Conservation (phyloP, 53 echinoderm and acorn worm genomes). For the Astropecten irregularis region DNA sequence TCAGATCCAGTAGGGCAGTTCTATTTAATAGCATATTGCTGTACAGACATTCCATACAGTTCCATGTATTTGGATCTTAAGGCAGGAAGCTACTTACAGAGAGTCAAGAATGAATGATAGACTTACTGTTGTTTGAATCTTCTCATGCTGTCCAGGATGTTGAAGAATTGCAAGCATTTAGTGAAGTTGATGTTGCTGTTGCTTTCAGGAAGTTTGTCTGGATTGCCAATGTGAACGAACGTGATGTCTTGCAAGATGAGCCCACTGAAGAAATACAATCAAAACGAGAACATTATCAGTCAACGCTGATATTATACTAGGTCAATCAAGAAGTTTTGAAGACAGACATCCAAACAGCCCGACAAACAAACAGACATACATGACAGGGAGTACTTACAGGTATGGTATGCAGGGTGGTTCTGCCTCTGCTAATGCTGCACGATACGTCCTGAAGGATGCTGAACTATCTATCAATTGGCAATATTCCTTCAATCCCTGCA, state of each 20-base stretch:
- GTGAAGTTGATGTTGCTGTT: slow-evolving; percentile 88
- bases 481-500: slow-evolving; percentile 87
- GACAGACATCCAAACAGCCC: too few species aligned
- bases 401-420: slow-evolving; percentile 97
- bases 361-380: not conserved
- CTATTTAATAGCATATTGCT: too few species aligned
- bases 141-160: slow-evolving; percentile 95
- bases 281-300: too few species aligned
- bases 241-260: slow-evolving; percentile 98
- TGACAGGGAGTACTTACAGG: slow-evolving; percentile 78
- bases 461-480: slow-evolving; percentile 93
- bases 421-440: slow-evolving; percentile 92
- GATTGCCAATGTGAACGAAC: slow-evolving; percentile 97
- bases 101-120: too few species aligned
- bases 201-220: slow-evolving; percentile 72
- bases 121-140: slow-evolving; percentile 99
- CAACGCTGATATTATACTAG: too few species aligned
- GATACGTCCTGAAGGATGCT: slow-evolving; percentile 89
- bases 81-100: too few species aligned
- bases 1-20: too few species aligned
- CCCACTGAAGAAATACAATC: slow-evolving; percentile 62
- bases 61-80: too few species aligned
- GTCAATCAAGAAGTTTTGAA: too few species aligned
- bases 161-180: slow-evolving; percentile 98
- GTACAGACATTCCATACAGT: too few species aligned